Conservation (phyloP, 2,888 invertebrate genomes). For the Agrypnus murinus region DNA sequence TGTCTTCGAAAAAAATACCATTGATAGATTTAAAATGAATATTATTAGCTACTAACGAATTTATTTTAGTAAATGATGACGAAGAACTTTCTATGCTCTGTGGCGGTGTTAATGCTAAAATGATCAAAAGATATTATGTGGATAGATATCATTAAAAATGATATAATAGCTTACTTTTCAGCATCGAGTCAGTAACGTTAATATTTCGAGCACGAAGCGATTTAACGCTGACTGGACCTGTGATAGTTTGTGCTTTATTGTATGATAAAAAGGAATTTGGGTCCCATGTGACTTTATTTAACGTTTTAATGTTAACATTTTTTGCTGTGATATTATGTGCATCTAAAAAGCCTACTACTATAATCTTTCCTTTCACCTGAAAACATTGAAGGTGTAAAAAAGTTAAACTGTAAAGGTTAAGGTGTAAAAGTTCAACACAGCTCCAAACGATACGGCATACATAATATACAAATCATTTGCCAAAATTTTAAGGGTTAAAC, state of each 20-base stretch:
- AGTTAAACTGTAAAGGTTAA: too few relatives aligned
- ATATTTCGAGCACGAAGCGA: constrained; percentile 54
- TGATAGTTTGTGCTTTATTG: constrained; percentile 60
- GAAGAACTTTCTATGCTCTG: too few relatives aligned
- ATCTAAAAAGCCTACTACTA: constrained; percentile 55
- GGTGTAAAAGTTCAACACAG: neutral
- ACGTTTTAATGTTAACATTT: constrained; percentile 55
- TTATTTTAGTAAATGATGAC: constrained; percentile 50
- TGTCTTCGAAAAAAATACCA: constrained; percentile 58
- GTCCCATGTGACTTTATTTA: constrained; percentile 61
- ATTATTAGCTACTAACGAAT: constrained; percentile 57
- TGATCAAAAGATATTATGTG: too few relatives aligned
- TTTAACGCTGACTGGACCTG: constrained; percentile 56
- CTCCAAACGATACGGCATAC: constrained; percentile 5
- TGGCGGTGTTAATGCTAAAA: constrained; percentile 32
- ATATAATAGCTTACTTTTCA: too few relatives aligned
- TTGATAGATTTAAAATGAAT: constrained; percentile 59
- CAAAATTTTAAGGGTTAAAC: too few relatives aligned
- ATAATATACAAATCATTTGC: too few relatives aligned
- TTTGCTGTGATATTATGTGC: constrained; percentile 54
- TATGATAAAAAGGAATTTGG: constrained; percentile 63
- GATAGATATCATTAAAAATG: too few relatives aligned
- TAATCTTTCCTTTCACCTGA: constrained; percentile 57
- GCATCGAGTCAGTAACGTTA: neutral
- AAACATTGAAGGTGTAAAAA: constrained; percentile 48